phyloP scores from a whole-genome alignment of 2,888 invertebrate genomes.

The Cheilosia soror region DNA sequence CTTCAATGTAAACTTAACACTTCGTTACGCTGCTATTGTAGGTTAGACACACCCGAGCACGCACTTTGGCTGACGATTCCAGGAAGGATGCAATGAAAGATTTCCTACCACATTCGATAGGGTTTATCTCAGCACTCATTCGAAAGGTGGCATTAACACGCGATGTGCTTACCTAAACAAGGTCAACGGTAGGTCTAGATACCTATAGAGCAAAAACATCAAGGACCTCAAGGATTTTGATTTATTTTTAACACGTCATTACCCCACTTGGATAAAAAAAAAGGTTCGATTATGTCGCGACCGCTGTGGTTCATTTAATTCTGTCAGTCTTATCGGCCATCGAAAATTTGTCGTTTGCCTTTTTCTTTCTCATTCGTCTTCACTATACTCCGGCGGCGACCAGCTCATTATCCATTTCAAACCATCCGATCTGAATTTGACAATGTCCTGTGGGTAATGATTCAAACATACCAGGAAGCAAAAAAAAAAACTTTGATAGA shows the following conservation, averaged over 20 bases:
- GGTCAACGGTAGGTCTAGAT: conserved; percentile 17
- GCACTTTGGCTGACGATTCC: conserved; percentile 37
- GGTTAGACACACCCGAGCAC: conserved; percentile 15
- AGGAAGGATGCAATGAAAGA: conserved; percentile 46
- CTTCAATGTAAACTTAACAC: conserved; percentile 63
- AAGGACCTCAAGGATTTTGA: conserved; percentile 12
- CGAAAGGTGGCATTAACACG: conserved; percentile 11
- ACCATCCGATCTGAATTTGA: conserved; percentile 65
- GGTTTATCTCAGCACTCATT: conserved; percentile 14
- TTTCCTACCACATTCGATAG: conserved; percentile 48
- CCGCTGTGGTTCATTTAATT: conserved; percentile 50
- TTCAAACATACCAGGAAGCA: conserved; percentile 13
- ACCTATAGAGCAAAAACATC: conserved; percentile 13
- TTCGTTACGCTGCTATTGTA: conserved; percentile 27
- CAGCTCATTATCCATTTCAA: conserved; percentile 25
- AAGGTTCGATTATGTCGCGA: conserved; percentile 45
- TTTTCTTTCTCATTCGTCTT: conserved; percentile 3
- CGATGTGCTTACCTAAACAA: conserved; percentile 8
- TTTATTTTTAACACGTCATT: conserved; percentile 40
- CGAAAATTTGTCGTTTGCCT: conserved; percentile 30
- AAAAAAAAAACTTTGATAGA: conserved; percentile 70
- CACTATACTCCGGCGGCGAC: background rate
- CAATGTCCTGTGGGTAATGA: conserved; percentile 69
- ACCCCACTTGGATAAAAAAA: conserved; percentile 1
- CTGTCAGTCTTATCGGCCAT: conserved; percentile 53